Percentiles rank a stretch among this genome's conserved stretches.
Conservation (phyloP, 2,113 vertebrate genomes). For the Labeo catla region DNA sequence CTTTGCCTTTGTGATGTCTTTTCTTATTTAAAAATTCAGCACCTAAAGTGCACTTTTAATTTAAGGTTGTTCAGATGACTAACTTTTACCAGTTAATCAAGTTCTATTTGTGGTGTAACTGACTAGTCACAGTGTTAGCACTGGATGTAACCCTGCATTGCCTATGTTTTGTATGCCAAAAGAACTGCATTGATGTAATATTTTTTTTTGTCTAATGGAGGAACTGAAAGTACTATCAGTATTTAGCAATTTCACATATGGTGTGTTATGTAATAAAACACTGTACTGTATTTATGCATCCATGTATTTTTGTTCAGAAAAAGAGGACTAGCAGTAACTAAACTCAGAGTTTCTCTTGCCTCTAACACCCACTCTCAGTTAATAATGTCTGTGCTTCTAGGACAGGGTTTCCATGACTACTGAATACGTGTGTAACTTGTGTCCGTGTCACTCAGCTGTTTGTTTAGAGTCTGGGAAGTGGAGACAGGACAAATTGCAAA, state of each 20-base stretch:
- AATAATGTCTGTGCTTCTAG: conserved; percentile 56
- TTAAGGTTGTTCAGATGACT: conserved; percentile 23
- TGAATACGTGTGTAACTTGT: conserved; percentile 39
- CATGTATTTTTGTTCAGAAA: conserved; percentile 12
- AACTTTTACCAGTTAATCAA: conserved; percentile 14
- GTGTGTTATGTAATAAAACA: conserved; percentile 51
- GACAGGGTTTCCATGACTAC: conserved; percentile 61
- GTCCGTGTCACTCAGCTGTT: conserved; percentile 27
- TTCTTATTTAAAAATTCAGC: not conserved
- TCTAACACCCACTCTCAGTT: conserved; percentile 56
- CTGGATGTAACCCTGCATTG: conserved; percentile 54
- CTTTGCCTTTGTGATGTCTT: conserved; percentile 19
- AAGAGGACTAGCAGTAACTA: not conserved
- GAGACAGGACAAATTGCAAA: not conserved
- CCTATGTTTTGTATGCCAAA: conserved; percentile 64
- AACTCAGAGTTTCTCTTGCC: conserved; percentile 29
- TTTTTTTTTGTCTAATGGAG: conserved; percentile 50
- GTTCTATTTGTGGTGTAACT: conserved; percentile 17
- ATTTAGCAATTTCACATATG: conserved; percentile 40
- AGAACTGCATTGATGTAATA: conserved; percentile 70
- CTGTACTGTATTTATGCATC: conserved; percentile 11
- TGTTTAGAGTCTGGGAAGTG: conserved; percentile 37
- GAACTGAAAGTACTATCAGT: conserved; percentile 32
- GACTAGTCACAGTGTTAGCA: conserved; percentile 9
- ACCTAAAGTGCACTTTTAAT: conserved; percentile 31